Evolutionary conservation across 2,113 vertebrate genomes (phyloP).

Genomic region (Clarias gariepinus): DNA sequence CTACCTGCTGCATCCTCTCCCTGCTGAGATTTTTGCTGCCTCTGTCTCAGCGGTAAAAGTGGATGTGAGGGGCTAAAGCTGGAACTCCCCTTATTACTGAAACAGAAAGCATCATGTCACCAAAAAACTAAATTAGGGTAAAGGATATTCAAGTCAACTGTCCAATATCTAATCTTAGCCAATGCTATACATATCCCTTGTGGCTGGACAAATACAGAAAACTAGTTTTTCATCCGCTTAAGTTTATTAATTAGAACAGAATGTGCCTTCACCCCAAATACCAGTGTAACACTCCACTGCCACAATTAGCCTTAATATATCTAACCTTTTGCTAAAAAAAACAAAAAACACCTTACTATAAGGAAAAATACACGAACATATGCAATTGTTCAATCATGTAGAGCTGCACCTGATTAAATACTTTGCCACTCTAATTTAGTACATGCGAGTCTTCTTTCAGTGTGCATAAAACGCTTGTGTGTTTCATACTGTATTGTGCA

Average conservation of each 20-base stretch:
- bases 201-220: slow-evolving; percentile 42
- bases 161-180: slow-evolving; percentile 29
- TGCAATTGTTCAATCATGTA: neutral
- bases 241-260: neutral
- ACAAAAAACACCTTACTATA: too few species aligned
- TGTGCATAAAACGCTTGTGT: neutral
- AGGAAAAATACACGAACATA: neutral
- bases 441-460: neutral
- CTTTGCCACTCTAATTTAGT: neutral
- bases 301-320: neutral
- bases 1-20: slow-evolving; percentile 77
- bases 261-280: neutral
- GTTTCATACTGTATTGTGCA: neutral
- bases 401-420: neutral
- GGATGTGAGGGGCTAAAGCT: slow-evolving; percentile 80
- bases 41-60: slow-evolving; percentile 82
- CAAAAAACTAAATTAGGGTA: slow-evolving; percentile 19
- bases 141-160: slow-evolving; percentile 12
- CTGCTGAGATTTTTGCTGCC: slow-evolving; percentile 78
- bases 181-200: slow-evolving; percentile 17
- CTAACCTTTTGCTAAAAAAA: neutral
- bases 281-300: neutral
- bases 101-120: slow-evolving; percentile 40
- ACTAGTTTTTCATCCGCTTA: neutral
- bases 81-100: slow-evolving; percentile 77